These are phyloP conservation scores for Minunthozetes semirufus DNA, from an alignment of 2,888 invertebrate genomes.

Conservation along the genomic window DNA sequence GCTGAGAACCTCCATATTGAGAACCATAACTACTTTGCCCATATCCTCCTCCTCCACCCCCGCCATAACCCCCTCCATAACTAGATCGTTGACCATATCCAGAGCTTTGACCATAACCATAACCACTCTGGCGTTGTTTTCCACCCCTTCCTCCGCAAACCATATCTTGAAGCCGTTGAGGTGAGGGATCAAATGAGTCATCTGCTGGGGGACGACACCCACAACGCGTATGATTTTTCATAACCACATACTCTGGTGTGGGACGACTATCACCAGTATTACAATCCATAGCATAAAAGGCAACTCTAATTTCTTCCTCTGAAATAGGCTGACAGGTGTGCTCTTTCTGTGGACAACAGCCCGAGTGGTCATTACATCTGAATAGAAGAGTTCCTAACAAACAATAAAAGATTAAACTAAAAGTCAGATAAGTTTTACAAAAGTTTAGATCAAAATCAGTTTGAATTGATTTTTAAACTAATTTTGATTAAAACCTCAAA, in stretches of 20 bases:
- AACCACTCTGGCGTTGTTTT: not conserved
- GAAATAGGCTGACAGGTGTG: not conserved
- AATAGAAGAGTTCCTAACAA: conserved; percentile 6
- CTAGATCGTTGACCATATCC: not conserved
- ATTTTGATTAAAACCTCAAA: too few relatives aligned
- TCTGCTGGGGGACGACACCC: not conserved
- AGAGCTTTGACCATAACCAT: not conserved
- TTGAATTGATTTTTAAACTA: too few relatives aligned
- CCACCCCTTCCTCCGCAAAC: not conserved
- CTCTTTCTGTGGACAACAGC: conserved; percentile 25
- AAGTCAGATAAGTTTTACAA: not conserved
- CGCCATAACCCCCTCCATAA: not conserved
- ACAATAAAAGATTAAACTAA: not conserved
- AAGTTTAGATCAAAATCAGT: not conserved
- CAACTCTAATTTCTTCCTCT: not conserved
- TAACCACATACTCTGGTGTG: not conserved
- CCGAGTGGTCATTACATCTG: conserved; percentile 19
- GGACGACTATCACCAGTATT: not conserved
- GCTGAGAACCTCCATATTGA: not conserved
- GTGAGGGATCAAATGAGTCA: not conserved
- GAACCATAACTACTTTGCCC: too few relatives aligned
- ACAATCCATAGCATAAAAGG: conserved; percentile 7
- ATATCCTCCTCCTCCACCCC: too few relatives aligned
- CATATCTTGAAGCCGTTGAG: not conserved
- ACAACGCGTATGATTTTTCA: conserved; percentile 12